Conservation (phyloP, 2,888 invertebrate genomes). For the Julus scanicus region DNA sequence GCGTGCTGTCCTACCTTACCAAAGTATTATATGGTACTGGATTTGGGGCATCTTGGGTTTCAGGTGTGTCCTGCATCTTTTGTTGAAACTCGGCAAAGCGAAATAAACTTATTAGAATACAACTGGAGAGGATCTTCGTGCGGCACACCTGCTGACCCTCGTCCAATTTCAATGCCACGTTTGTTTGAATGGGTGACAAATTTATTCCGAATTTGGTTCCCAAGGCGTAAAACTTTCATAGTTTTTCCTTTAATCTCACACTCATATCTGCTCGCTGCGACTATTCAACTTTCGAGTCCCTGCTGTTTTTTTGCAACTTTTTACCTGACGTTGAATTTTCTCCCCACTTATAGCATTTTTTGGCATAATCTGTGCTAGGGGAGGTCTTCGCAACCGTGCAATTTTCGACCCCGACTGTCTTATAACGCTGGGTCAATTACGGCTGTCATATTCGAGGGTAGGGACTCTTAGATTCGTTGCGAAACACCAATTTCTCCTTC, state of each 20-base stretch:
- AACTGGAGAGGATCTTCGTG: constrained; percentile 24
- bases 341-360: not conserved
- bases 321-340: not conserved
- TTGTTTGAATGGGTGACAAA: not conserved
- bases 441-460: not conserved
- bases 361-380: not conserved
- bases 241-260: not conserved
- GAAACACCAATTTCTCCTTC: not conserved
- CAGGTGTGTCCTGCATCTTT: not conserved
- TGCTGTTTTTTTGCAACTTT: not conserved
- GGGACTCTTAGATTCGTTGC: not conserved
- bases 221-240: not conserved
- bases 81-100: not conserved
- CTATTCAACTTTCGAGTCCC: not conserved
- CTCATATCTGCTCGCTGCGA: not conserved
- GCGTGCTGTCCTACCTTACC: constrained; percentile 13
- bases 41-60: not conserved
- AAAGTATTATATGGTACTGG: not conserved
- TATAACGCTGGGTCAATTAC: not conserved
- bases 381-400: not conserved
- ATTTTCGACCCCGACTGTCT: constrained; percentile 13
- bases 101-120: constrained; percentile 23
- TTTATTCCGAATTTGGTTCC: constrained; percentile 11
- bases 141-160: not conserved
- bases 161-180: not conserved